These are phyloP conservation scores for Micromys minutus DNA, from an alignment of 2,113 vertebrate species.

Conservation along the genomic window DNA sequence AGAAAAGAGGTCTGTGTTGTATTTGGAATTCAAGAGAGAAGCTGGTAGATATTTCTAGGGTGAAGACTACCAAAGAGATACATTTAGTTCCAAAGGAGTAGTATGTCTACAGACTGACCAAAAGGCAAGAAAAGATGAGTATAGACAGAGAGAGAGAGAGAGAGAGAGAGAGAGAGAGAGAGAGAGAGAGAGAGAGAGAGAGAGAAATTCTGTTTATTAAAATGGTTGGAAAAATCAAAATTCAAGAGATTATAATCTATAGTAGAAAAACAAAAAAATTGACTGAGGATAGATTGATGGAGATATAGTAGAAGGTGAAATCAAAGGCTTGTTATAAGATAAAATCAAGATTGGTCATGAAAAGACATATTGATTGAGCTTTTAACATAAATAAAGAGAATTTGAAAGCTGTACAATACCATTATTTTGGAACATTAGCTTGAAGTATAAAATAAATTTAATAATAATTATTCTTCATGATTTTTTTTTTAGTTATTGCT, in stretches of 20 bases:
- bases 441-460: constrained; percentile 34
- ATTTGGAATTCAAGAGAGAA: neutral
- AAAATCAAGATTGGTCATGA: constrained; percentile 29
- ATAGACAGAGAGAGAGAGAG: no score
- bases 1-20: neutral
- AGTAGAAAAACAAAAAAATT: constrained; percentile 44
- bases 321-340: neutral
- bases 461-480: neutral
- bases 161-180: no score
- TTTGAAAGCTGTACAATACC: constrained; percentile 34
- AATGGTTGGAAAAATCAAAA: constrained; percentile 23
- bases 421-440: constrained; percentile 59
- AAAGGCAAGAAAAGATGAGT: neutral
- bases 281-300: neutral
- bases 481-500: neutral
- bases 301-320: neutral
- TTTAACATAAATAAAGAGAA: constrained; percentile 11
- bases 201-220: constrained; percentile 14
- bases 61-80: constrained; percentile 20
- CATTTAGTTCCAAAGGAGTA: constrained; percentile 5
- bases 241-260: neutral
- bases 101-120: neutral
- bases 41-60: constrained; percentile 24
- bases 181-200: no score
- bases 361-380: constrained; percentile 39